Percentiles rank a stretch among this genome's conserved stretches.
These are phyloP conservation scores for Tenthredo livida DNA, from an alignment of 2,888 invertebrate genomes.

Conservation along the genomic window DNA sequence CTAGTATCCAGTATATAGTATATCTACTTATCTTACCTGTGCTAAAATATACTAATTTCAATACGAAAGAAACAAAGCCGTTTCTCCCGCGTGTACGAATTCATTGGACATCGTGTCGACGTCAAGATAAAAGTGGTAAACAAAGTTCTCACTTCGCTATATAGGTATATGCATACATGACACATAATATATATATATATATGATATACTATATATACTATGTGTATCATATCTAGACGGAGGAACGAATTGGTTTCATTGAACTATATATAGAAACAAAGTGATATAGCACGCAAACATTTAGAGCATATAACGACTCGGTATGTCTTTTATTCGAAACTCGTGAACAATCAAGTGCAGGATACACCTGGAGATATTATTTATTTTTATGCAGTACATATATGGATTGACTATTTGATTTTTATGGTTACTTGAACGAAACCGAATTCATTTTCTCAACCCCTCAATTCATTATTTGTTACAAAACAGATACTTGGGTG, in stretches of 20 bases:
- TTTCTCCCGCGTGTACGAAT: background rate
- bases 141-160: background rate
- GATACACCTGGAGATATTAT: background rate
- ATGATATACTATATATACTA: too few species aligned
- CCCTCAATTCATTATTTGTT: background rate
- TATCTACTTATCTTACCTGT: background rate
- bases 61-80: background rate
- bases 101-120: background rate
- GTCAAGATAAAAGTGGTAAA: background rate
- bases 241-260: background rate
- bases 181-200: background rate
- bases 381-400: background rate
- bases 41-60: background rate
- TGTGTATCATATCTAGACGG: background rate
- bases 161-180: background rate
- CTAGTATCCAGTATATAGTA: too few species aligned
- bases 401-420: background rate
- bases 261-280: background rate
- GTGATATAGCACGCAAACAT: background rate
- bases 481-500: background rate
- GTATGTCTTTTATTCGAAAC: background rate
- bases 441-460: too few species aligned
- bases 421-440: background rate
- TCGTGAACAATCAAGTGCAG: too few species aligned
- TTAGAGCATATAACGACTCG: background rate